These are phyloP conservation scores for Tetragnatha montana DNA, from an alignment of 2,888 invertebrate genomes.

Conservation along the genomic window DNA sequence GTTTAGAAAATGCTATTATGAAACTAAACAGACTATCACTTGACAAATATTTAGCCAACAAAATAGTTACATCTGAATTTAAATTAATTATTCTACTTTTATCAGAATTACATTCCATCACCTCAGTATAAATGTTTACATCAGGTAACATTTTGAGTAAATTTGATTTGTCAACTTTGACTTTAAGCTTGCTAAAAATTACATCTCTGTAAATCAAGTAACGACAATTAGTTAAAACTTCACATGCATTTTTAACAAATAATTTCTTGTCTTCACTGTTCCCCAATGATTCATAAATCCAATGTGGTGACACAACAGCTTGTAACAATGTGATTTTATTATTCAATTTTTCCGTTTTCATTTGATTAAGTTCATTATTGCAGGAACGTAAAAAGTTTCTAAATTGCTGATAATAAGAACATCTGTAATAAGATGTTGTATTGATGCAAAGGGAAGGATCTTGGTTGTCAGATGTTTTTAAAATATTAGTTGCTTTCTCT, in stretches of 20 bases:
- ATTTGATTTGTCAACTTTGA: background rate
- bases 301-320: background rate
- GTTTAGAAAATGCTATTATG: constrained; percentile 21
- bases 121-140: background rate
- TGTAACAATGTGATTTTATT: constrained; percentile 4
- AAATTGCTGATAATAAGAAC: background rate
- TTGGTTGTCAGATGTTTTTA: background rate
- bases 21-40: constrained; percentile 21
- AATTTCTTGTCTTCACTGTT: constrained; percentile 5
- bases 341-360: constrained; percentile 7
- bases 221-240: background rate
- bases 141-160: background rate
- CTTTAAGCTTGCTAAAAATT: constrained; percentile 3
- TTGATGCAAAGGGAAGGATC: background rate
- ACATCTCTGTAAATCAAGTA: constrained; percentile 29
- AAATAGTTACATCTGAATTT: background rate
- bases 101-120: background rate
- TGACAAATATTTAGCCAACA: constrained; percentile 21
- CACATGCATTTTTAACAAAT: constrained; percentile 12
- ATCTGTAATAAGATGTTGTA: constrained; percentile 6
- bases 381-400: background rate
- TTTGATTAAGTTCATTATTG: background rate
- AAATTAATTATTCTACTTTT: background rate
- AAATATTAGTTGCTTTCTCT: background rate
- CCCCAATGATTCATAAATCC: background rate